phyloP scores from a whole-genome alignment of 2,113 vertebrate species.

The Chloropsis hardwickii region DNA sequence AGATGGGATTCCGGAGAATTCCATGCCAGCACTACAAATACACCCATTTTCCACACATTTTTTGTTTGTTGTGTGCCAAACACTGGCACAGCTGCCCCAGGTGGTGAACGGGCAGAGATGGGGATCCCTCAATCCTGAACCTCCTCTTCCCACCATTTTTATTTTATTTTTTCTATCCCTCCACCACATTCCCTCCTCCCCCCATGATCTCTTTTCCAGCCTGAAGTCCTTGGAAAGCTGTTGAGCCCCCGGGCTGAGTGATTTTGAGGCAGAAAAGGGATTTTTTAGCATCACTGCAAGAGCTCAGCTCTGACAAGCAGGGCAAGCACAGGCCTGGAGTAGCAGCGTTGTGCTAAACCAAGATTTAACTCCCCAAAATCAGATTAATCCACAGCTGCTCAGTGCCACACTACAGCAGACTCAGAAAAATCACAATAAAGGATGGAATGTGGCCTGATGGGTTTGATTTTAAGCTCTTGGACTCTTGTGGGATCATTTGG shows the following conservation, averaged over 20 bases:
- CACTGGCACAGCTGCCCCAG: not conserved
- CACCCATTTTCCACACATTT: not conserved
- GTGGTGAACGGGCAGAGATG: accelerated
- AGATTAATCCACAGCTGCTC: not conserved
- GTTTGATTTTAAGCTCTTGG: not conserved
- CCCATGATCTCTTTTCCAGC: not conserved
- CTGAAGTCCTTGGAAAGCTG: not conserved
- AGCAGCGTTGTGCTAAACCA: not conserved
- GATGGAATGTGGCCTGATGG: not conserved
- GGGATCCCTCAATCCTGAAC: not conserved
- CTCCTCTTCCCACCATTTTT: not conserved
- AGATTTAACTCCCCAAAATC: not conserved
- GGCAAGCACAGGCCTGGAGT: not conserved
- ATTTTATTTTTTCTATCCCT: not conserved
- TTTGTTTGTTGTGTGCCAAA: not conserved
- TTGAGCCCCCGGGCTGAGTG: accelerated
- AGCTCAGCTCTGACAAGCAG: not conserved
- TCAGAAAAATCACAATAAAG: not conserved
- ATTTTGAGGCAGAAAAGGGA: not conserved
- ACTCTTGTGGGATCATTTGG: not conserved
- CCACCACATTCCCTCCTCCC: not conserved
- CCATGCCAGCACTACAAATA: not conserved
- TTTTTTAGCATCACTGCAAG: not conserved
- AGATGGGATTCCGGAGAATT: not conserved
- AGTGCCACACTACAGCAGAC: not conserved